phyloP scores from a whole-genome alignment of 30 jellyfish, hydroid and myxozoan species.

The Nemopilema nomurai region DNA sequence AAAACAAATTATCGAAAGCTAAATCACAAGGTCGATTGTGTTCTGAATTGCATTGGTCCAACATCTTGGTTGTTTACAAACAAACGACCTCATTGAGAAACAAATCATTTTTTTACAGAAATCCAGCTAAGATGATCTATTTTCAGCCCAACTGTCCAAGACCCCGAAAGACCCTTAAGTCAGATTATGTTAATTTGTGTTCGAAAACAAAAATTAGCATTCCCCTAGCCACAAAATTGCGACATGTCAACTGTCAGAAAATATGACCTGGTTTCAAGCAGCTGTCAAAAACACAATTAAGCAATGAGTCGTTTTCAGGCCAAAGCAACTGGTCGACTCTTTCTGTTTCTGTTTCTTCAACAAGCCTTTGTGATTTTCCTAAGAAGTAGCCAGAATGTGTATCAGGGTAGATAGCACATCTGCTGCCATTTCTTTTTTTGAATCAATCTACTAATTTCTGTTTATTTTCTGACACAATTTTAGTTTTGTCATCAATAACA shows the following conservation, averaged over 20 bases:
- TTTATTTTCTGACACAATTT: no score
- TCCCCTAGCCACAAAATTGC: not conserved
- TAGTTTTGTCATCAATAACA: no score
- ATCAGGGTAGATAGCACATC: no score
- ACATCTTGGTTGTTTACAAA: not conserved
- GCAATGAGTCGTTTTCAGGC: no score
- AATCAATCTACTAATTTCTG: no score
- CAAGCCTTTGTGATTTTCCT: no score
- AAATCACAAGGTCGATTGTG: not conserved
- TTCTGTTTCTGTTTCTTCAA: no score
- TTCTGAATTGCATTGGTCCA: not conserved
- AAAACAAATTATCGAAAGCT: not conserved
- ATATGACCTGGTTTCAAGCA: not conserved
- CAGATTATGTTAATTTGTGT: not conserved
- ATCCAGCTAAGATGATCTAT: not conserved
- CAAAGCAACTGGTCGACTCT: no score
- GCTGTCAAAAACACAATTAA: no score
- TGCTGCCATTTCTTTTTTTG: no score
- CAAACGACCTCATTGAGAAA: not conserved
- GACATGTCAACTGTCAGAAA: not conserved
- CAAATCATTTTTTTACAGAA: not conserved
- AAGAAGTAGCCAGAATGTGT: no score
- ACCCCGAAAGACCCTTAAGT: not conserved
- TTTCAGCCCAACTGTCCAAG: not conserved
- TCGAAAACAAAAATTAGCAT: not conserved